Conservation (phyloP, 1,140 invertebrate species). For the Papilio machaon region DNA sequence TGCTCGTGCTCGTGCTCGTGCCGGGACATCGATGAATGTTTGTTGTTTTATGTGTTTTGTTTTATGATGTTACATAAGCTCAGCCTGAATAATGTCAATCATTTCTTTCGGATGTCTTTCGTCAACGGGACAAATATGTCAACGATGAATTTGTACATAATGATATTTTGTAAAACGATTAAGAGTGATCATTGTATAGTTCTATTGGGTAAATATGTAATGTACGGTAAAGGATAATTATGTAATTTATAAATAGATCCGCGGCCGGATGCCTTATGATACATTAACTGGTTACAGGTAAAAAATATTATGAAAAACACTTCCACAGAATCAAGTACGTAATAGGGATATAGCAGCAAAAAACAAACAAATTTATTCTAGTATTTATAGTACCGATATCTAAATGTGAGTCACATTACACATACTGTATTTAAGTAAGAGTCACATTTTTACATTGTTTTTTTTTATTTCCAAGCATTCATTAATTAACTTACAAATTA, state of each 20-base stretch:
- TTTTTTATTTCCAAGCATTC: background rate
- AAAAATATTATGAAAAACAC: slow-evolving; percentile 3
- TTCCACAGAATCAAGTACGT: slow-evolving; percentile 22
- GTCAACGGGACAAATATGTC: slow-evolving; percentile 48
- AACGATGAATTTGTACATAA: slow-evolving; percentile 59
- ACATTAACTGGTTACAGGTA: slow-evolving; percentile 29
- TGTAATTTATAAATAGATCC: slow-evolving; percentile 27
- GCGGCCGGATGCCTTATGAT: slow-evolving; percentile 38
- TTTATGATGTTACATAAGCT: slow-evolving; percentile 71
- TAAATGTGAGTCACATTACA: background rate
- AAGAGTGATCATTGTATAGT: slow-evolving; percentile 34
- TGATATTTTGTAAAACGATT: slow-evolving; percentile 36
- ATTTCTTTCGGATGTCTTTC: slow-evolving; percentile 72
- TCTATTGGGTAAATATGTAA: slow-evolving; percentile 33
- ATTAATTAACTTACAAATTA: slow-evolving; percentile 2
- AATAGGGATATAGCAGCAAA: slow-evolving; percentile 8
- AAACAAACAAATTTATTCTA: slow-evolving; percentile 4
- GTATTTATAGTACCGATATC: background rate
- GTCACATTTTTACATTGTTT: background rate
- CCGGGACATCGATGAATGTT: slow-evolving; percentile 71
- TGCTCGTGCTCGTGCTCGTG: slow-evolving; percentile 60
- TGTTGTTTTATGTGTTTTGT: slow-evolving; percentile 78
- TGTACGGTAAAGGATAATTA: slow-evolving; percentile 31
- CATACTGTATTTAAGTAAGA: background rate
- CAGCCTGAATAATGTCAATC: slow-evolving; percentile 80